Percentiles rank a stretch among this genome's conserved stretches.
Evolutionary conservation across 2,888 invertebrate species (phyloP).

Genomic region (Limnephilus lunatus): DNA sequence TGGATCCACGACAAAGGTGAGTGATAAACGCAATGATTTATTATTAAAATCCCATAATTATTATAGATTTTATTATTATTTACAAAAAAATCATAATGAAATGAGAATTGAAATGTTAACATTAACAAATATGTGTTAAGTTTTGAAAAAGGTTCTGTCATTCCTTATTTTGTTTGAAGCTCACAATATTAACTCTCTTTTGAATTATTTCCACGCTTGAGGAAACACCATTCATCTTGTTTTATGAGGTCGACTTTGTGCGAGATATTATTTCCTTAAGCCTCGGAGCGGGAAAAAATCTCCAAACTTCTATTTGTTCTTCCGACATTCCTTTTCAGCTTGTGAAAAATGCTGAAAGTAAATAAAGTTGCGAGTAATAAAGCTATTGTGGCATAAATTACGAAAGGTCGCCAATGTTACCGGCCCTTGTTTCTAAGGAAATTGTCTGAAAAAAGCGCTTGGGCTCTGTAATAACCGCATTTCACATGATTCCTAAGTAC

Average conservation of each 20-base stretch:
- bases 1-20: no score
- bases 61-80: no score
- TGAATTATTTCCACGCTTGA: conserved; percentile 41
- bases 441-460: conserved; percentile 40
- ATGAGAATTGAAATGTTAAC: not conserved
- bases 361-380: conserved; percentile 45
- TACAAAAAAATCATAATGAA: no score
- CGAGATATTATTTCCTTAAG: conserved; percentile 44
- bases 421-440: conserved; percentile 13
- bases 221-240: conserved; percentile 44
- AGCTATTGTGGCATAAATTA: conserved; percentile 52
- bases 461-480: conserved; percentile 16
- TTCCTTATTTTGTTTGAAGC: not conserved
- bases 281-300: conserved; percentile 16
- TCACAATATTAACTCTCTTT: conserved; percentile 34
- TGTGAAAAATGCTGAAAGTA: conserved; percentile 42
- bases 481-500: conserved; percentile 40
- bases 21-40: no score
- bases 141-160: not conserved
- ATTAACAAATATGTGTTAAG: not conserved
- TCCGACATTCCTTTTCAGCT: conserved; percentile 37
- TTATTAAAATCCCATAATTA: no score
- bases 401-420: conserved; percentile 38
- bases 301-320: conserved; percentile 45
- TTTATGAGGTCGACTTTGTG: conserved; percentile 38